phyloP scores from a whole-genome alignment of 2,113 vertebrate species.

The Accipiter virgatus region DNA sequence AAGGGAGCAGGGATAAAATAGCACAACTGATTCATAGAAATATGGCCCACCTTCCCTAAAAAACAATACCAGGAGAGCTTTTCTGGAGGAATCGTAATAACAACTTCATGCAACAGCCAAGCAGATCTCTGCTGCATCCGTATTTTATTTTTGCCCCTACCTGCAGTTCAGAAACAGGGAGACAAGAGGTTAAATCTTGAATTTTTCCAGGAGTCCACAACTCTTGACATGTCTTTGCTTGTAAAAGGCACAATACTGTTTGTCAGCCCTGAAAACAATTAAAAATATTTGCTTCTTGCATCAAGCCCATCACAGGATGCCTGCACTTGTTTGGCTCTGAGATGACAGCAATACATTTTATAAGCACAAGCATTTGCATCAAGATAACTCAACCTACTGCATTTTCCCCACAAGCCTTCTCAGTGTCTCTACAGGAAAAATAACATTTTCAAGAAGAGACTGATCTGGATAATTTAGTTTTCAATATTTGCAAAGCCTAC shows the following conservation, averaged over 20 bases:
- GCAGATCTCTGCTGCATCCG: accelerated
- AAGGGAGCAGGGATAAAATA: background rate
- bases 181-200: background rate
- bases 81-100: background rate
- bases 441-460: background rate
- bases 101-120: background rate
- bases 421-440: background rate
- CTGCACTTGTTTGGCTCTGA: background rate
- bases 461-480: background rate
- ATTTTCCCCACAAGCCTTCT: background rate
- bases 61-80: background rate
- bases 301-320: background rate
- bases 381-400: background rate
- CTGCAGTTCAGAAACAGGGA: background rate
- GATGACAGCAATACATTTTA: background rate
- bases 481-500: background rate
- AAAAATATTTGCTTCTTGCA: background rate
- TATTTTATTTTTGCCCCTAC: background rate
- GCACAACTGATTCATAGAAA: background rate
- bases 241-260: background rate
- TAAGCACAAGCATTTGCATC: background rate
- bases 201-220: background rate
- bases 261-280: background rate
- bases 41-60: background rate
- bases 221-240: background rate